A percentile compares a stretch with the other conserved stretches of the same genome.
These are phyloP conservation scores for Gavia stellata DNA, from an alignment of 2,113 vertebrate species.

Conservation along the genomic window DNA sequence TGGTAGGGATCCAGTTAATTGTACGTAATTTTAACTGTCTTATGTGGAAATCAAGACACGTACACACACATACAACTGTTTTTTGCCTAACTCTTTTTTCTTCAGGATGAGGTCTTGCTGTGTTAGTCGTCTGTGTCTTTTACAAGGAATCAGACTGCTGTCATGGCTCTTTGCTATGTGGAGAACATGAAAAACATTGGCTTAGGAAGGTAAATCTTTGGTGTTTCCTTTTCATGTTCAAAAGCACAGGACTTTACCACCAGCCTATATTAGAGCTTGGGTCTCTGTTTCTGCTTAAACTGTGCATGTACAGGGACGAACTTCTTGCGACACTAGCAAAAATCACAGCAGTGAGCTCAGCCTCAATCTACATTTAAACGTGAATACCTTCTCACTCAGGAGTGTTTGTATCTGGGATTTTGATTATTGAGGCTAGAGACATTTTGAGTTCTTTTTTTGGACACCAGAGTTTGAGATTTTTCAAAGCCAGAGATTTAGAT, in stretches of 20 bases:
- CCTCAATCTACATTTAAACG: not conserved
- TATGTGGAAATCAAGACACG: not conserved
- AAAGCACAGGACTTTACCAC: not conserved
- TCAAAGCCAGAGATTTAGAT: not conserved
- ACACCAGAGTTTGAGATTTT: not conserved
- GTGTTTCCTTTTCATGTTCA: conserved; percentile 27
- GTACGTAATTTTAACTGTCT: not conserved
- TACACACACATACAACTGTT: not conserved
- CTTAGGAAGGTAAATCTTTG: not conserved
- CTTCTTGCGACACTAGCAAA: not conserved
- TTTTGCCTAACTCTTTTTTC: not conserved
- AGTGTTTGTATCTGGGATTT: not conserved
- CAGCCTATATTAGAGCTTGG: not conserved
- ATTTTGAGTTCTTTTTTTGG: not conserved
- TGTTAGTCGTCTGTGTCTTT: not conserved
- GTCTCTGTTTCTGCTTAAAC: conserved; percentile 26
- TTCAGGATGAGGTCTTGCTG: not conserved
- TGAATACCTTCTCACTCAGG: not conserved
- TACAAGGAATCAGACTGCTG: not conserved
- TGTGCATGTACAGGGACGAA: not conserved
- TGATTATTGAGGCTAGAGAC: not conserved
- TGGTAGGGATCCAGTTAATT: not conserved
- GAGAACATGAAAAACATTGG: not conserved
- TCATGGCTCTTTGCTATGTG: not conserved
- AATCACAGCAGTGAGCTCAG: not conserved